Percentiles rank a stretch among this genome's conserved stretches.
Conservation (phyloP, 2,888 invertebrate genomes). For the Apeira syringaria region DNA sequence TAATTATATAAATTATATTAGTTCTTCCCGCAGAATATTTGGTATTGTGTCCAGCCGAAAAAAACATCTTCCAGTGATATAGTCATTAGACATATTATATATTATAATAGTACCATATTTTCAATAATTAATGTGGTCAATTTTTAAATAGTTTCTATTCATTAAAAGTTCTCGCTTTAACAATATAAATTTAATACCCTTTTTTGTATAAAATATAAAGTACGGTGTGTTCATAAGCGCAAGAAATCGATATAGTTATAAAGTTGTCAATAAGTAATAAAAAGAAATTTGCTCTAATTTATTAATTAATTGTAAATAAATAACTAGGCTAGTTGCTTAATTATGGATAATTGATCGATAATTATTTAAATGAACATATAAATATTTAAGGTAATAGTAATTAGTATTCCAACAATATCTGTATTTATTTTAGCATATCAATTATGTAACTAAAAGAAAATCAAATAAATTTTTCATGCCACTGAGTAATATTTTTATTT, state of each 20-base stretch:
- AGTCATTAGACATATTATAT: too few species aligned
- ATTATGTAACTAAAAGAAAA: constrained; percentile 77
- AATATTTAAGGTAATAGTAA: constrained; percentile 57
- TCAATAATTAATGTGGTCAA: too few species aligned
- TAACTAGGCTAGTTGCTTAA: constrained; percentile 68
- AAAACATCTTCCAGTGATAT: too few species aligned
- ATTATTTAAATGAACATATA: constrained; percentile 71
- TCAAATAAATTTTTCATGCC: constrained; percentile 81
- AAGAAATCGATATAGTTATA: constrained; percentile 1
- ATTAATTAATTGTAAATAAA: constrained; percentile 74
- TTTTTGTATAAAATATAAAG: too few species aligned
- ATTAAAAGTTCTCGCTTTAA: too few species aligned
- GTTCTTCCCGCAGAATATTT: too few species aligned
- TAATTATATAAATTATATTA: too few species aligned
- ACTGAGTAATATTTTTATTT: constrained; percentile 52
- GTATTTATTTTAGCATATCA: constrained; percentile 82
- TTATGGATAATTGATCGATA: constrained; percentile 62
- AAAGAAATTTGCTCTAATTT: constrained; percentile 51
- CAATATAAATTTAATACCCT: too few species aligned
- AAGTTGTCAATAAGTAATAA: constrained; percentile 30
- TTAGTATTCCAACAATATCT: constrained; percentile 73
- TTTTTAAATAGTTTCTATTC: too few species aligned
- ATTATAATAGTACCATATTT: too few species aligned
- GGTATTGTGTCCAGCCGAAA: too few species aligned
- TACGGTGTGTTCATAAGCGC: constrained; percentile 26